These are phyloP conservation scores for Drosophila novamexicana DNA, from an alignment of 1,140 invertebrate species.

Conservation along the genomic window DNA sequence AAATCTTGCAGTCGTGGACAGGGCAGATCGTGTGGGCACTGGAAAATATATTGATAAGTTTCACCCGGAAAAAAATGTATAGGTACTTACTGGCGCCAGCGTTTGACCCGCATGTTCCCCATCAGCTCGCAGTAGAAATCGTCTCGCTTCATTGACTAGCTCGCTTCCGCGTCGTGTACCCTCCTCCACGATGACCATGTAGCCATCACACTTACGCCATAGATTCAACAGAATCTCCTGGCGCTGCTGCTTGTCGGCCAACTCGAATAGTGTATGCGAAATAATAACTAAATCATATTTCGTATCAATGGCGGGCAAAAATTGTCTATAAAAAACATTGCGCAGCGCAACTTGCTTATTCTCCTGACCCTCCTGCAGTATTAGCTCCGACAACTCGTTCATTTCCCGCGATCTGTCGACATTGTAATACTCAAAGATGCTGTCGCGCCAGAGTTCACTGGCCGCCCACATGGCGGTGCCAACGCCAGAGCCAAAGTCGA, in stretches of 20 bases:
- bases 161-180: constrained; percentile 92
- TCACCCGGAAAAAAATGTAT: not conserved
- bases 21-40: constrained; percentile 92
- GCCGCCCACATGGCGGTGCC: constrained; percentile 94
- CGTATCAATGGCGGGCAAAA: constrained; percentile 89
- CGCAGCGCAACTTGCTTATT: constrained; percentile 86
- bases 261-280: constrained; percentile 92
- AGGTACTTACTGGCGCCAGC: constrained; percentile 89
- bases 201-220: constrained; percentile 94
- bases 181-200: constrained; percentile 93
- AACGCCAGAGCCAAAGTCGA: constrained; percentile 96
- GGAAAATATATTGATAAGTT: constrained; percentile 48
- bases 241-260: constrained; percentile 88
- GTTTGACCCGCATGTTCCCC: constrained; percentile 86
- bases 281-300: constrained; percentile 92
- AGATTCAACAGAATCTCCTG: constrained; percentile 90
- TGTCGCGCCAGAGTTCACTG: constrained; percentile 88
- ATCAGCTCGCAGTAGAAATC: constrained; percentile 87
- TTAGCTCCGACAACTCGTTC: constrained; percentile 90
- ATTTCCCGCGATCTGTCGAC: constrained; percentile 92
- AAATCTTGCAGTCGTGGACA: constrained; percentile 88
- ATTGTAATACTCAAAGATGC: constrained; percentile 92
- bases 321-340: constrained; percentile 91
- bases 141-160: constrained; percentile 90
- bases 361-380: constrained; percentile 88